phyloP scores from a whole-genome alignment of 2,888 invertebrate species.

The Acrobasis suavella region DNA sequence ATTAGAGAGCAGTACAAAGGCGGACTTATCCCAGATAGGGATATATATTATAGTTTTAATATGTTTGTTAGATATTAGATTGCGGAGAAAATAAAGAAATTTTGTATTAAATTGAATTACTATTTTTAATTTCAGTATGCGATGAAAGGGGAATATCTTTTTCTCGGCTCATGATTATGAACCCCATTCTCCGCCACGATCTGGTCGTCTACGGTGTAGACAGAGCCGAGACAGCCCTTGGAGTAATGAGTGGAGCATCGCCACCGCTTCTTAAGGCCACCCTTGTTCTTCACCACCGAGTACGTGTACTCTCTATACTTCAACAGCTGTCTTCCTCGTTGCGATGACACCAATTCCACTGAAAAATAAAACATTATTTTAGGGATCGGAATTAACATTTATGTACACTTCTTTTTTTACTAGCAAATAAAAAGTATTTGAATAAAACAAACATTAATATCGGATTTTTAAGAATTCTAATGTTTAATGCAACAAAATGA shows the following conservation, averaged over 20 bases:
- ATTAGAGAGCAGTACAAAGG: too few species aligned
- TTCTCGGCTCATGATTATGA: constrained; percentile 4
- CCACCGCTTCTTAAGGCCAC: background rate
- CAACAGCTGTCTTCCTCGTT: constrained; percentile 1
- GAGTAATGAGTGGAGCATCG: constrained; percentile 2
- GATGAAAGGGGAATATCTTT: background rate
- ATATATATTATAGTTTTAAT: too few species aligned
- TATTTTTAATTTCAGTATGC: background rate
- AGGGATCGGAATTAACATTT: too few species aligned
- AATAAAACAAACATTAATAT: too few species aligned
- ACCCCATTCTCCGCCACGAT: background rate
- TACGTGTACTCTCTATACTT: background rate
- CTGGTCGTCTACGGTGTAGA: background rate
- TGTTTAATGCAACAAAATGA: too few species aligned
- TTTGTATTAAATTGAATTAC: too few species aligned
- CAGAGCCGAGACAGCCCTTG: background rate
- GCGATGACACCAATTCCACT: constrained; percentile 1
- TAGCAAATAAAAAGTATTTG: too few species aligned
- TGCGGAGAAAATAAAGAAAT: background rate
- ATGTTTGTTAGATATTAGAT: background rate
- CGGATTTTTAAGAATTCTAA: too few species aligned
- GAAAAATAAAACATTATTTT: background rate
- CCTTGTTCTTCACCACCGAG: background rate
- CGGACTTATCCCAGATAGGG: too few species aligned
- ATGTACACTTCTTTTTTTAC: background rate